phyloP scores from a whole-genome alignment of 1,140 invertebrate genomes.

The Temnothorax longispinosus region DNA sequence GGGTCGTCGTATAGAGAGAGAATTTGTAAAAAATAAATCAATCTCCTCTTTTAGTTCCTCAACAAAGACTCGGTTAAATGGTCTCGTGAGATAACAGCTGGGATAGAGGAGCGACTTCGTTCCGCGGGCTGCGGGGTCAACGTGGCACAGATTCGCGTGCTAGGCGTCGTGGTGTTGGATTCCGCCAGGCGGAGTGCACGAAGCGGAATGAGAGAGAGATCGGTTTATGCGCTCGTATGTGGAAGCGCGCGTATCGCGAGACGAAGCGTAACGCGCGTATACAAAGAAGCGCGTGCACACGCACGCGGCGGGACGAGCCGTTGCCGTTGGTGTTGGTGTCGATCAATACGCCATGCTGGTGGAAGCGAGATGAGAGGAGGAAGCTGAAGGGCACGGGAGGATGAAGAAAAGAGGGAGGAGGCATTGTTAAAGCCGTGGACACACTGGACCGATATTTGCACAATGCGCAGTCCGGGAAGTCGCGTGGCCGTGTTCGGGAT shows the following conservation, averaged over 20 bases:
- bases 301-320: constrained; percentile 23
- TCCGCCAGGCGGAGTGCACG: constrained; percentile 22
- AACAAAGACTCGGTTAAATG: background rate
- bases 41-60: background rate
- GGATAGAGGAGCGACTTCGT: background rate
- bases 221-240: constrained; percentile 15
- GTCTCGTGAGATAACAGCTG: background rate
- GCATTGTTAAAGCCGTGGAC: constrained; percentile 68
- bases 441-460: constrained; percentile 53
- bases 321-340: constrained; percentile 62
- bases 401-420: background rate
- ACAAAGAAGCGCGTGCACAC: constrained; percentile 17
- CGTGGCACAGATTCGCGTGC: constrained; percentile 25
- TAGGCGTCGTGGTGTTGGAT: constrained; percentile 1
- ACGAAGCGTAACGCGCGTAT: constrained; percentile 46
- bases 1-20: background rate
- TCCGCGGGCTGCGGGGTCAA: constrained; percentile 8
- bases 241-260: constrained; percentile 39
- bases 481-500: constrained; percentile 23
- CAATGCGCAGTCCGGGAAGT: constrained; percentile 23
- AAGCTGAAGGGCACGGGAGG: constrained; percentile 34
- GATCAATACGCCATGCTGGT: constrained; percentile 71
- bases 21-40: background rate
- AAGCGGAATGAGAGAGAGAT: constrained; percentile 63
- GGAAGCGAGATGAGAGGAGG: constrained; percentile 66